A percentile compares a stretch with the other conserved stretches of the same genome.
These are phyloP conservation scores for Erannis defoliaria DNA, from an alignment of 2,888 invertebrate genomes.

Conservation along the genomic window DNA sequence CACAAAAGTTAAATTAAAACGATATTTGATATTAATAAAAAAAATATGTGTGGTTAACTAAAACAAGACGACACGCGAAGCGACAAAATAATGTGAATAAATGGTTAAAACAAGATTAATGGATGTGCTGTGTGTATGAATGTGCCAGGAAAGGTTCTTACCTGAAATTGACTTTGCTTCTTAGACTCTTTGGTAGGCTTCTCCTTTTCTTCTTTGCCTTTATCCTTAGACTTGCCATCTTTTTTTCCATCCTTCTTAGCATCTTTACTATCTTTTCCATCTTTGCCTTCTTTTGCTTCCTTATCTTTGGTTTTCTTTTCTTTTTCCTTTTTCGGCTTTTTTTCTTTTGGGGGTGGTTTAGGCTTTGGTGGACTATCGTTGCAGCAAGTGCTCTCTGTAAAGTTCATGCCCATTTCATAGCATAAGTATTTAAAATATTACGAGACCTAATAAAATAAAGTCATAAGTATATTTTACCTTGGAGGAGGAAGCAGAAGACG, in stretches of 20 bases:
- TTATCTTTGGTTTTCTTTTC: conserved; percentile 89
- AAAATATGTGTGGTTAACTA: conserved; percentile 68
- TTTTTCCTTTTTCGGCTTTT: conserved; percentile 90
- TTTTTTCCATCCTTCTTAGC: conserved; percentile 86
- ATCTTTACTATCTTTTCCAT: conserved; percentile 82
- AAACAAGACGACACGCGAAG: conserved; percentile 77
- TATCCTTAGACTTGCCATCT: conserved; percentile 85
- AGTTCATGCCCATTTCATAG: conserved; percentile 3
- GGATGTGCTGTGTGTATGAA: conserved; percentile 80
- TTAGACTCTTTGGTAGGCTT: conserved; percentile 86
- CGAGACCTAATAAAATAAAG: background rate
- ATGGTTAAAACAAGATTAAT: conserved; percentile 71
- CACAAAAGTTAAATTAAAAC: conserved; percentile 63
- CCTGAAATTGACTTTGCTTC: conserved; percentile 90
- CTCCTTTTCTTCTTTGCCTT: conserved; percentile 88
- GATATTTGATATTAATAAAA: conserved; percentile 62
- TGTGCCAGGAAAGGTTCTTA: conserved; percentile 60
- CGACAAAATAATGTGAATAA: conserved; percentile 60
- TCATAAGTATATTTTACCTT: conserved; percentile 84
- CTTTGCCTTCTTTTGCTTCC: conserved; percentile 82
- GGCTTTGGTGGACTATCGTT: conserved; percentile 90
- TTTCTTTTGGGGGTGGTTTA: conserved; percentile 88
- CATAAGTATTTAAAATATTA: background rate
- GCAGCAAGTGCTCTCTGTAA: conserved; percentile 93
- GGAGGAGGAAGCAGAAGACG: conserved; percentile 97